A percentile compares a stretch with the other conserved stretches of the same genome.
phyloP scores from a whole-genome alignment of 2,888 invertebrate genomes.

The Hypolimnas misippus region DNA sequence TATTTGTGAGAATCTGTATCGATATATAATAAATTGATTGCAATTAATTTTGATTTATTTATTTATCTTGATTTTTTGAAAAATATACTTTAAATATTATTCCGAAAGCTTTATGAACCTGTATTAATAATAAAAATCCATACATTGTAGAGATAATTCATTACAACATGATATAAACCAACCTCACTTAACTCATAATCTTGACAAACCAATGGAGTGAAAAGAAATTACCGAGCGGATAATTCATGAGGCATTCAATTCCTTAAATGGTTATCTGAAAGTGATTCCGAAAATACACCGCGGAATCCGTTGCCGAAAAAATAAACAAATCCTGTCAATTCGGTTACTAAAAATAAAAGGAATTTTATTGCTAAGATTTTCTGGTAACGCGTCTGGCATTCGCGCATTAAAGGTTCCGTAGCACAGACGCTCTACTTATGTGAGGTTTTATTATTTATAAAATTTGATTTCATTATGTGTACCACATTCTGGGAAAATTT shows the following conservation, averaged over 20 bases:
- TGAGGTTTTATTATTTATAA: too few species aligned
- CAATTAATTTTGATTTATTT: too few species aligned
- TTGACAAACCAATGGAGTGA: slow-evolving; percentile 34
- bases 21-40: too few species aligned
- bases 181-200: slow-evolving; percentile 19
- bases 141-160: slow-evolving; percentile 4
- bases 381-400: too few species aligned
- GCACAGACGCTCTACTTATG: too few species aligned
- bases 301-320: slow-evolving; percentile 54
- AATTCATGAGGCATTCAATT: slow-evolving; percentile 81
- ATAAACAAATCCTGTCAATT: slow-evolving; percentile 43
- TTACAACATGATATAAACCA: slow-evolving; percentile 16
- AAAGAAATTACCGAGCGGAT: slow-evolving; percentile 60
- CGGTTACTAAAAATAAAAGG: slow-evolving; percentile 10
- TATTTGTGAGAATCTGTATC: too few species aligned
- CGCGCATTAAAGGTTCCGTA: too few species aligned
- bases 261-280: slow-evolving; percentile 74
- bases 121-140: not conserved
- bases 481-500: too few species aligned
- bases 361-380: not conserved
- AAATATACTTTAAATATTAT: too few species aligned
- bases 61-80: too few species aligned
- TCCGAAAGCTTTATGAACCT: too few species aligned
- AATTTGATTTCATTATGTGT: too few species aligned
- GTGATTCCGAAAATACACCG: slow-evolving; percentile 73